Evolutionary conservation across 2,797 vertebrate genomes (phyloP).

Genomic region (Urosaurus nigricauda): DNA sequence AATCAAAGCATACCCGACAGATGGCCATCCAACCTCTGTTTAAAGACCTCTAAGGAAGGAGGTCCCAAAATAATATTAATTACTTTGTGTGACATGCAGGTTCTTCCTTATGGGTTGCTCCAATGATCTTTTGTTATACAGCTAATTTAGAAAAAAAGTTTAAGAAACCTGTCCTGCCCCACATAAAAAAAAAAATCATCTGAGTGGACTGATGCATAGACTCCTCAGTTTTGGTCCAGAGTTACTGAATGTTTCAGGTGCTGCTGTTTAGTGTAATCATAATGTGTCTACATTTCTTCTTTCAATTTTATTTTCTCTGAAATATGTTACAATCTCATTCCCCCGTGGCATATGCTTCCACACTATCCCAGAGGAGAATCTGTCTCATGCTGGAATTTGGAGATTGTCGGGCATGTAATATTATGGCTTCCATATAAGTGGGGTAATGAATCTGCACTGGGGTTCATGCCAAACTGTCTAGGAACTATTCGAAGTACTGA

Average conservation of each 20-base stretch:
- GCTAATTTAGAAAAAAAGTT: neutral
- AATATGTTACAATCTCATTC: too few relatives aligned
- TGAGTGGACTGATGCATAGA: neutral
- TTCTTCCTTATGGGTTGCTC: neutral
- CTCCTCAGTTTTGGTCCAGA: neutral
- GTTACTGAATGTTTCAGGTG: neutral
- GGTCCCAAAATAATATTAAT: neutral
- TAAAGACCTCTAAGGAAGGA: too few relatives aligned
- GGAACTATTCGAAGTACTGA: too few relatives aligned
- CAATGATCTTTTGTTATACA: neutral
- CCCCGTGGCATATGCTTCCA: neutral
- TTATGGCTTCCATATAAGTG: too few relatives aligned
- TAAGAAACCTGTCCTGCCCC: too few relatives aligned
- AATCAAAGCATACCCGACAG: too few relatives aligned
- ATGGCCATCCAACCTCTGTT: too few relatives aligned
- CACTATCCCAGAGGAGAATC: neutral
- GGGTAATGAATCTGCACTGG: too few relatives aligned
- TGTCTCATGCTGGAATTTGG: neutral
- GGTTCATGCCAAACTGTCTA: too few relatives aligned
- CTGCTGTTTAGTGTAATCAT: neutral
- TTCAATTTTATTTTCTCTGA: neutral
- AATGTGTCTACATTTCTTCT: neutral
- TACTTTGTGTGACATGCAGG: neutral
- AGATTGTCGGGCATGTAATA: too few relatives aligned
- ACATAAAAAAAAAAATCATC: neutral